Conservation (phyloP, 2,113 vertebrate species). For the Ailuropoda melanoleuca region DNA sequence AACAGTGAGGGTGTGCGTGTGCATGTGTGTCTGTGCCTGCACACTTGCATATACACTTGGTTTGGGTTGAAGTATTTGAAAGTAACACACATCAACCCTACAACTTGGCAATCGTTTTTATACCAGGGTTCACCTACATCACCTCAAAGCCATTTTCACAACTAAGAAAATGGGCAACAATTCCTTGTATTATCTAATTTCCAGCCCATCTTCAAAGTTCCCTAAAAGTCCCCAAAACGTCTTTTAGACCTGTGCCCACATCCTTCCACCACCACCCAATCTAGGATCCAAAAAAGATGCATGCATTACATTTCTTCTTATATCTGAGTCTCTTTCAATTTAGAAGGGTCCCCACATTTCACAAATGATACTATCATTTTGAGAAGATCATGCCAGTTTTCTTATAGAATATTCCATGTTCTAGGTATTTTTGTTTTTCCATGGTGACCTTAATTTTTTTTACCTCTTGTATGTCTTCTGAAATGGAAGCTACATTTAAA, state of each 20-base stretch:
- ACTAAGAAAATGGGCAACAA: neutral
- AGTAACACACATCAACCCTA: neutral
- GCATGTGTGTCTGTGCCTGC: rapidly evolving
- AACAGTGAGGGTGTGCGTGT: neutral
- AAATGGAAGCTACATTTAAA: neutral
- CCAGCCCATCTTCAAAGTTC: neutral
- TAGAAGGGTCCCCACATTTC: neutral
- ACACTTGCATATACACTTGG: neutral
- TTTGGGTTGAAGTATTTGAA: neutral
- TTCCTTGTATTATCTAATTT: neutral
- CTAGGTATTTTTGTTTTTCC: neutral
- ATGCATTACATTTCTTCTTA: neutral
- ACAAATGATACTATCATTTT: neutral
- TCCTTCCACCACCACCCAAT: rapidly evolving
- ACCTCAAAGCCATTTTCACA: neutral
- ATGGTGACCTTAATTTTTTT: neutral
- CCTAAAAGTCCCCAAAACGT: neutral
- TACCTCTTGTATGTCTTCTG: too few relatives aligned
- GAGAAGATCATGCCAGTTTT: neutral
- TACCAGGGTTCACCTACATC: neutral
- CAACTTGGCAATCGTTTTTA: neutral
- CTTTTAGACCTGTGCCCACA: neutral
- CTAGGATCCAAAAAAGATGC: neutral
- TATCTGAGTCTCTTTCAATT: neutral
- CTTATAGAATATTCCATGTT: neutral